A percentile compares a stretch with the other conserved stretches of the same genome.
Evolutionary conservation across 1,140 invertebrate genomes (phyloP).

Genomic region (Drosophila arizonae): DNA sequence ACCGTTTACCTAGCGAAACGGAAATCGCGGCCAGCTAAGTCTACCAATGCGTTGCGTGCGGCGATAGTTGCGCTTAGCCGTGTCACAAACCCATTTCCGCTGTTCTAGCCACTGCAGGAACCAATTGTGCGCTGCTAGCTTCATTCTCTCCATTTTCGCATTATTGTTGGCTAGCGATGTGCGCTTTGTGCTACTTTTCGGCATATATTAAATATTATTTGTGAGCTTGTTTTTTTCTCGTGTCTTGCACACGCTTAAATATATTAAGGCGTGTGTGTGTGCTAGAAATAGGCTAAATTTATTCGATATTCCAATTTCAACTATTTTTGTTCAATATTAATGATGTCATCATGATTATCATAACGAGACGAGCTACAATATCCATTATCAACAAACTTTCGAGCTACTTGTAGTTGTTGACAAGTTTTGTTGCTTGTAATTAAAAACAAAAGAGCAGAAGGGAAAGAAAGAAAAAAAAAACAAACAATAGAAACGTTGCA

Average conservation of each 20-base stretch:
- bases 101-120: conserved; percentile 33
- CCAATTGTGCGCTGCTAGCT: conserved; percentile 3
- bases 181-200: conserved; percentile 25
- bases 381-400: conserved; percentile 16
- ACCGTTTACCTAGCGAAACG: conserved; percentile 35
- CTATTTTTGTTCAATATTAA: conserved; percentile 18
- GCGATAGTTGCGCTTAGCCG: conserved; percentile 12
- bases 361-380: conserved; percentile 16
- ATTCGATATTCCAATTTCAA: conserved; percentile 13
- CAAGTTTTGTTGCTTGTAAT: conserved; percentile 54
- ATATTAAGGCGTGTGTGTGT: not conserved
- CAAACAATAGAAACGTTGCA: conserved; percentile 16
- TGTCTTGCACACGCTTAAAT: not conserved
- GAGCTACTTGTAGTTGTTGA: conserved; percentile 34
- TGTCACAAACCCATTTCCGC: conserved; percentile 22
- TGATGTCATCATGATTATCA: conserved; percentile 44
- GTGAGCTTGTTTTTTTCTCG: conserved; percentile 1
- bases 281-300: too few species aligned
- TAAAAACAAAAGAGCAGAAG: conserved; percentile 48
- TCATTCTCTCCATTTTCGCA: conserved; percentile 14
- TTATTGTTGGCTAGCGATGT: conserved; percentile 46
- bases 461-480: conserved; percentile 11
- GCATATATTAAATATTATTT: conserved; percentile 39
- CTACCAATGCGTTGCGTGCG: conserved; percentile 14
- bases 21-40: conserved; percentile 27